These are phyloP conservation scores for Hyalella azteca DNA, from an alignment of 2,888 invertebrate species.

Conservation along the genomic window DNA sequence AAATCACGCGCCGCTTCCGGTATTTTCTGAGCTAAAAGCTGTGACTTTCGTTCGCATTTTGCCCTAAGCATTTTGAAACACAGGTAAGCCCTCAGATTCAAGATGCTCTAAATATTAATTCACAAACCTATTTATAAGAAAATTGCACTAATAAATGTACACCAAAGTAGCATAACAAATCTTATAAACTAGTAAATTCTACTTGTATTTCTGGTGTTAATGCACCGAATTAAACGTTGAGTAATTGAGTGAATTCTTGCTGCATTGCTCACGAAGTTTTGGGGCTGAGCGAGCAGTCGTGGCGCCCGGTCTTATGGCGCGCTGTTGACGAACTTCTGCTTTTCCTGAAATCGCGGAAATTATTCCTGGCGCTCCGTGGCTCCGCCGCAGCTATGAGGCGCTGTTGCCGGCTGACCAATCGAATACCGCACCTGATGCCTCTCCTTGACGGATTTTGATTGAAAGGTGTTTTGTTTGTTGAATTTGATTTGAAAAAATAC, in stretches of 20 bases:
- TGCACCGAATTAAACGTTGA: background rate
- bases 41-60: conserved; percentile 17
- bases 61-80: conserved; percentile 17
- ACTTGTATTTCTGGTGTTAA: too few species aligned
- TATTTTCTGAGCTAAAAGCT: conserved; percentile 7
- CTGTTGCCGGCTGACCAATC: conserved; percentile 26
- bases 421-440: conserved; percentile 38
- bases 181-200: too few species aligned
- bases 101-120: too few species aligned
- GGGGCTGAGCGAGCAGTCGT: background rate
- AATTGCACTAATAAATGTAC: too few species aligned
- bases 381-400: background rate
- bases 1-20: conserved; percentile 26
- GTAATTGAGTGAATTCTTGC: background rate
- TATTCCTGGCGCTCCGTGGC: background rate
- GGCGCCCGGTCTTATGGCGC: background rate
- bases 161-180: too few species aligned
- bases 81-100: background rate
- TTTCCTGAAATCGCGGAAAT: conserved; percentile 41
- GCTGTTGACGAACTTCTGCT: conserved; percentile 38
- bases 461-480: too few species aligned
- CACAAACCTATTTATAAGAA: too few species aligned
- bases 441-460: conserved; percentile 29
- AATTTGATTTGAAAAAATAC: too few species aligned
- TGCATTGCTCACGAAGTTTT: background rate